phyloP scores from a whole-genome alignment of 2,797 vertebrate genomes.

The Parotocinclus haroldoi region DNA sequence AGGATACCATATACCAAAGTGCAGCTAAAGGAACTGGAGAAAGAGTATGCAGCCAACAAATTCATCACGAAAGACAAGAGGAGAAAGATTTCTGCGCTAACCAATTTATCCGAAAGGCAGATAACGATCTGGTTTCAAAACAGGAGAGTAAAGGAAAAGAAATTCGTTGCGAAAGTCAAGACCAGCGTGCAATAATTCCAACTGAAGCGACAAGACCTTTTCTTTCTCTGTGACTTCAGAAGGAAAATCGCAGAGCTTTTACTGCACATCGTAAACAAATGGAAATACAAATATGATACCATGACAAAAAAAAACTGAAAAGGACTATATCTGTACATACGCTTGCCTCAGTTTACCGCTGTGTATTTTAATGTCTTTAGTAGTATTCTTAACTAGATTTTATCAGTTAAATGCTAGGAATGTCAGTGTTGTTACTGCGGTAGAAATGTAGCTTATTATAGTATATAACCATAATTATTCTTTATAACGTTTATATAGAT shows the following conservation, averaged over 20 bases:
- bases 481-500: slow-evolving; percentile 60
- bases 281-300: slow-evolving; percentile 11
- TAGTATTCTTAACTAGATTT: slow-evolving; percentile 40
- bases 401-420: slow-evolving; percentile 45
- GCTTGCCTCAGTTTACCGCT: slow-evolving; percentile 56
- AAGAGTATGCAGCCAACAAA: slow-evolving; percentile 78
- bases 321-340: slow-evolving; percentile 58
- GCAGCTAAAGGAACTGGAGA: slow-evolving; percentile 80
- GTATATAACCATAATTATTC: slow-evolving; percentile 38
- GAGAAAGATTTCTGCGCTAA: slow-evolving; percentile 77
- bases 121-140: slow-evolving; percentile 85
- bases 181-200: slow-evolving; percentile 60
- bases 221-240: slow-evolving; percentile 33
- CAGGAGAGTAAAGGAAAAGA: slow-evolving; percentile 80
- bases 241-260: slow-evolving; percentile 15
- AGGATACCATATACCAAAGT: slow-evolving; percentile 79
- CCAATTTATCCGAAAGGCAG: slow-evolving; percentile 77
- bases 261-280: slow-evolving; percentile 32
- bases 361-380: slow-evolving; percentile 11
- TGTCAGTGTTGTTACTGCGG: slow-evolving; percentile 54
- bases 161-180: slow-evolving; percentile 78
- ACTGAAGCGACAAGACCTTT: slow-evolving; percentile 7
- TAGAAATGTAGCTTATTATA: slow-evolving; percentile 45
- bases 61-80: slow-evolving; percentile 84
- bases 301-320: slow-evolving; percentile 48